Evolutionary conservation across 2,797 vertebrate genomes (phyloP).

Genomic region (Emydoidea blandingii): DNA sequence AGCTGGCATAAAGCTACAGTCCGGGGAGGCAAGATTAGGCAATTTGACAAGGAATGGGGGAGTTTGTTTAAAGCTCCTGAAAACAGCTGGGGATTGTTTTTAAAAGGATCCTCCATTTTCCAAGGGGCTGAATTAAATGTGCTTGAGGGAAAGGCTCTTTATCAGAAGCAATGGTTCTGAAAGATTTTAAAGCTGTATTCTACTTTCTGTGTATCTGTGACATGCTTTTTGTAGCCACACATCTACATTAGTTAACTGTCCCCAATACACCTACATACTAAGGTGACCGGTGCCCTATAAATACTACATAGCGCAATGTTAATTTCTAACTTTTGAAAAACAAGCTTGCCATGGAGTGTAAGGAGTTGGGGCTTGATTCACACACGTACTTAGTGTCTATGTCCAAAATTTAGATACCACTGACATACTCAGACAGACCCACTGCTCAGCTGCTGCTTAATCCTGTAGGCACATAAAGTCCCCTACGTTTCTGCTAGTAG

Average conservation of each 20-base stretch:
- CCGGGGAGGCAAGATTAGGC: not conserved
- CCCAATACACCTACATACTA: not conserved
- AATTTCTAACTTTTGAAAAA: not conserved
- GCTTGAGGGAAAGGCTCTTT: not conserved
- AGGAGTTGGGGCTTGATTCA: not conserved
- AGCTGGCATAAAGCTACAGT: not conserved
- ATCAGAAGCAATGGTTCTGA: not conserved
- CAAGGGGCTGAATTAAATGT: not conserved
- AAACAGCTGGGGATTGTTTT: not conserved
- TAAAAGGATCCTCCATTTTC: not conserved
- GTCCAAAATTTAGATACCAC: not conserved
- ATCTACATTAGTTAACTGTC: not conserved
- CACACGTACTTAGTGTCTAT: not conserved
- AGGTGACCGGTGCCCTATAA: not conserved
- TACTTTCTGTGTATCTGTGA: not conserved
- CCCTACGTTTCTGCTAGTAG: not conserved
- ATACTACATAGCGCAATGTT: not conserved
- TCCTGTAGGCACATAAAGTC: not conserved
- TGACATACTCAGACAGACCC: not conserved
- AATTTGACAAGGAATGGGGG: not conserved
- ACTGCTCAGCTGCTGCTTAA: not conserved
- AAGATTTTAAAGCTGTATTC: not conserved
- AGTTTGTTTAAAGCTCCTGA: not conserved
- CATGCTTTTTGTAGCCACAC: not conserved
- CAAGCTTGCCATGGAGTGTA: not conserved